Conservation (phyloP, 2,888 invertebrate species). For the Drosophila robusta region DNA sequence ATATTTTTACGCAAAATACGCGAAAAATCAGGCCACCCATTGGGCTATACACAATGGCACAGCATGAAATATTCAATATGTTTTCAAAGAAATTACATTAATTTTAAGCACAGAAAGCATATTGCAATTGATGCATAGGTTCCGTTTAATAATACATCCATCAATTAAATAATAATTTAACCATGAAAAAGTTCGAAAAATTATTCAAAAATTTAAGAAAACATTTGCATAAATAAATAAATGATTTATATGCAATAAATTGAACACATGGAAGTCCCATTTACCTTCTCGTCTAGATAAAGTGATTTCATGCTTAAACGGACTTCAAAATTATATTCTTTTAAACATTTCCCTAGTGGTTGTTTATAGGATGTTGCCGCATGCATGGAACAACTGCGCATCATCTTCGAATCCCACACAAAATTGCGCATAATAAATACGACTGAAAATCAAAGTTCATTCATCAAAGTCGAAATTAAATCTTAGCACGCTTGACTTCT, state of each 20-base stretch:
- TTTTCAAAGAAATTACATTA: conserved; percentile 42
- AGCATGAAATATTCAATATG: conserved; percentile 37
- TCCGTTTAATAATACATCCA: conserved; percentile 39
- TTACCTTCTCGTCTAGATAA: no score
- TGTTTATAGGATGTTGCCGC: neutral
- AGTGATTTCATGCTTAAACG: neutral
- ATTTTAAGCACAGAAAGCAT: conserved; percentile 38
- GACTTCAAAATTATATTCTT: neutral
- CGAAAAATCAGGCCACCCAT: conserved; percentile 18
- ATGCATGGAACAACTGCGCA: conserved; percentile 22
- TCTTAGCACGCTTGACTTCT: conserved; percentile 48
- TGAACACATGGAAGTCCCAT: no score
- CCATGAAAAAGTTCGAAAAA: conserved; percentile 20
- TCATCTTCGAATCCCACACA: conserved; percentile 16
- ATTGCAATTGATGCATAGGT: conserved; percentile 29
- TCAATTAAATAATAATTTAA: conserved; percentile 51
- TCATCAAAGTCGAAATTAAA: conserved; percentile 71
- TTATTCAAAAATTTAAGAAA: neutral
- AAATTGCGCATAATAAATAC: conserved; percentile 46
- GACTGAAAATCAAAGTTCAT: conserved; percentile 65
- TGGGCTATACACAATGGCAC: neutral
- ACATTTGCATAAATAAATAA: neutral
- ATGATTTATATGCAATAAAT: neutral
- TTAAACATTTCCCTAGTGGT: neutral
- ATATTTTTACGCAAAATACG: conserved; percentile 29